These are phyloP conservation scores for Cantharis flavilabris DNA, from an alignment of 2,888 invertebrate species.

Conservation along the genomic window DNA sequence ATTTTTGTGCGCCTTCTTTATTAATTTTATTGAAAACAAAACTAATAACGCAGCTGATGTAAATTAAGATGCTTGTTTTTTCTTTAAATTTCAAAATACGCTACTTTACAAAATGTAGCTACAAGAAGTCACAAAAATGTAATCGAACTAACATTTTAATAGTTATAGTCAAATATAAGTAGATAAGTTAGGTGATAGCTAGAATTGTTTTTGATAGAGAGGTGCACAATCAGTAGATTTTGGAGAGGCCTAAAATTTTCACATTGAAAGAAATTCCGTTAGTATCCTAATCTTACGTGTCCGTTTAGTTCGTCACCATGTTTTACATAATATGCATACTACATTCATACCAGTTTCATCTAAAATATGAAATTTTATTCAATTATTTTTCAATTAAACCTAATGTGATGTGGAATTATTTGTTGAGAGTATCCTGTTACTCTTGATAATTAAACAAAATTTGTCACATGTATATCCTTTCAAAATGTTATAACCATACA, in stretches of 20 bases:
- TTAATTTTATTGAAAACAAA: not conserved
- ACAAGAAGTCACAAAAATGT: constrained; percentile 20
- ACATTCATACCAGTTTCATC: constrained; percentile 2
- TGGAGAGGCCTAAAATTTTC: constrained; percentile 52
- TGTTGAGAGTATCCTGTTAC: not conserved
- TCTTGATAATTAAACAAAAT: not conserved
- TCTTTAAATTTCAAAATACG: constrained; percentile 17
- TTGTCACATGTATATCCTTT: not conserved
- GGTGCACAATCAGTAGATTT: constrained; percentile 42
- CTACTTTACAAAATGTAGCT: constrained; percentile 16
- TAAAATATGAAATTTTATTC: not conserved
- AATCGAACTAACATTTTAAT: constrained; percentile 22
- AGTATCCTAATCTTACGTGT: not conserved
- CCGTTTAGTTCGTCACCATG: not conserved
- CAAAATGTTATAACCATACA: not conserved
- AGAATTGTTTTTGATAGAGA: constrained; percentile 37
- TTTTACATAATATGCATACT: not conserved
- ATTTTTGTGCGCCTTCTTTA: constrained; percentile 14
- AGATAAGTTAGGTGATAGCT: constrained; percentile 22
- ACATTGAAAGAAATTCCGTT: constrained; percentile 42
- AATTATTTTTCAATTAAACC: not conserved
- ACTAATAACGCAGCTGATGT: constrained; percentile 9
- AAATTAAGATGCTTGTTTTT: constrained; percentile 21
- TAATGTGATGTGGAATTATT: not conserved
- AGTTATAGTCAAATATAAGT: constrained; percentile 14